Percentiles rank a stretch among this genome's conserved stretches.
Conservation (phyloP, 2,888 invertebrate species). For the Sycophila texana region DNA sequence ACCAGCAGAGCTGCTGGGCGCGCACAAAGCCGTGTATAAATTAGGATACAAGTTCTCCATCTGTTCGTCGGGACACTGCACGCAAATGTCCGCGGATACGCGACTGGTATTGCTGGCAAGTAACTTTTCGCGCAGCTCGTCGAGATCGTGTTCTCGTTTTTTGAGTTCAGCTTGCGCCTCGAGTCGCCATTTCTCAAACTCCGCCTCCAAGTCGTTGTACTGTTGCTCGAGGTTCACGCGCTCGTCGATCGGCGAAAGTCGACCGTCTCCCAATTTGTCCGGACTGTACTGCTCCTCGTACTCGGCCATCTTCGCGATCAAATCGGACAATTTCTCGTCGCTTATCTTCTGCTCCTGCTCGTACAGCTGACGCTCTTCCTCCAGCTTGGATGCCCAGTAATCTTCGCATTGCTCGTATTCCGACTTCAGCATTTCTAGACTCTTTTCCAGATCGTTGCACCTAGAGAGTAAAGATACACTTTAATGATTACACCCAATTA, state of each 20-base stretch:
- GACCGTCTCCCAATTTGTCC: constrained; percentile 74
- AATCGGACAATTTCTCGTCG: constrained; percentile 85
- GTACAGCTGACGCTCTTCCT: constrained; percentile 85
- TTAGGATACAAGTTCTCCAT: constrained; percentile 35
- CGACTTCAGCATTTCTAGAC: constrained; percentile 84
- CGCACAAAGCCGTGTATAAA: constrained; percentile 34
- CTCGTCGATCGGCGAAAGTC: constrained; percentile 88
- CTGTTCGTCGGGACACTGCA: constrained; percentile 65
- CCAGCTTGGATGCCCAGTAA: constrained; percentile 88
- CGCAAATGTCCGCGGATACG: constrained; percentile 58
- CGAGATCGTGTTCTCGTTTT: constrained; percentile 79
- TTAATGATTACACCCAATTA: too few relatives aligned
- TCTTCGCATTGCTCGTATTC: constrained; percentile 92
- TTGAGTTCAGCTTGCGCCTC: constrained; percentile 77
- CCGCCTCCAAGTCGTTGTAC: constrained; percentile 83
- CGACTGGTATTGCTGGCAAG: constrained; percentile 23
- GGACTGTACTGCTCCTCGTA: constrained; percentile 86
- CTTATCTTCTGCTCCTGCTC: constrained; percentile 86
- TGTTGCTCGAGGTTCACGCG: constrained; percentile 83
- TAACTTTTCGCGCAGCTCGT: constrained; percentile 72
- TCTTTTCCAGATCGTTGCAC: constrained; percentile 83
- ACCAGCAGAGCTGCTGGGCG: constrained; percentile 7
- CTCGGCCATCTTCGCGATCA: constrained; percentile 86
- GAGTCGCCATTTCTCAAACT: constrained; percentile 80
- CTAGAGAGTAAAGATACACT: constrained; percentile 63